Conservation (phyloP, 1,140 invertebrate genomes). For the Acromyrmex charruanus region DNA sequence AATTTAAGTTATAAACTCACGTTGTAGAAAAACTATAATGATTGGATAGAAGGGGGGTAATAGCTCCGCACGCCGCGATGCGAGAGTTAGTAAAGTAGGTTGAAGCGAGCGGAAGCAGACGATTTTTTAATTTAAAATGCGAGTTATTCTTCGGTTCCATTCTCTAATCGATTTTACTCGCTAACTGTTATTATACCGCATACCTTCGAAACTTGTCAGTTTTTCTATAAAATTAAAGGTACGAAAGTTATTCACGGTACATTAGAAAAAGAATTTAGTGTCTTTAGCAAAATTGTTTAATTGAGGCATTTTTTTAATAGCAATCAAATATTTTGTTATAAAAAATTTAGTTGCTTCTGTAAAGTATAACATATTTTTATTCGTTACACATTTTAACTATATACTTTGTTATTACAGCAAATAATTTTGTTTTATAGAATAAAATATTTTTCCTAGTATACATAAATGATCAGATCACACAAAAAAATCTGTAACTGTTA, state of each 20-base stretch:
- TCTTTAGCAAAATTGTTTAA: too few relatives aligned
- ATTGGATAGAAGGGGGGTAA: slow-evolving; percentile 27
- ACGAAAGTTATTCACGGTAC: neutral
- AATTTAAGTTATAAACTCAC: slow-evolving; percentile 35
- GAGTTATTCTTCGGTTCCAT: neutral
- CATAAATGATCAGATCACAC: neutral
- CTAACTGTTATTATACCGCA: slow-evolving; percentile 1
- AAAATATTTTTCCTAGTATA: too few relatives aligned
- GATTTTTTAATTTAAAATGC: slow-evolving; percentile 23
- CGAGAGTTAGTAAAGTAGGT: slow-evolving; percentile 22
- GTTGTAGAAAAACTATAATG: slow-evolving; percentile 41
- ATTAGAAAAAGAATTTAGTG: too few relatives aligned
- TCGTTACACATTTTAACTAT: too few relatives aligned
- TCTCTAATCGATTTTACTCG: neutral
- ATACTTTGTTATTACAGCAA: too few relatives aligned
- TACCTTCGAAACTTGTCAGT: neutral
- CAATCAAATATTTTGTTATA: too few relatives aligned
- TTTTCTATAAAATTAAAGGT: neutral
- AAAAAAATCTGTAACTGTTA: neutral
- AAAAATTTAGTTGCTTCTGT: too few relatives aligned
- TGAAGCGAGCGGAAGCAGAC: neutral
- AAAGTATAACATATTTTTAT: too few relatives aligned
- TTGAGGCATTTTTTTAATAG: too few relatives aligned
- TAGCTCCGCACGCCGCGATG: neutral
- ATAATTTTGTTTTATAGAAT: too few relatives aligned